Conservation (phyloP, 2,888 invertebrate species). For the Petrolisthes cinctipes region DNA sequence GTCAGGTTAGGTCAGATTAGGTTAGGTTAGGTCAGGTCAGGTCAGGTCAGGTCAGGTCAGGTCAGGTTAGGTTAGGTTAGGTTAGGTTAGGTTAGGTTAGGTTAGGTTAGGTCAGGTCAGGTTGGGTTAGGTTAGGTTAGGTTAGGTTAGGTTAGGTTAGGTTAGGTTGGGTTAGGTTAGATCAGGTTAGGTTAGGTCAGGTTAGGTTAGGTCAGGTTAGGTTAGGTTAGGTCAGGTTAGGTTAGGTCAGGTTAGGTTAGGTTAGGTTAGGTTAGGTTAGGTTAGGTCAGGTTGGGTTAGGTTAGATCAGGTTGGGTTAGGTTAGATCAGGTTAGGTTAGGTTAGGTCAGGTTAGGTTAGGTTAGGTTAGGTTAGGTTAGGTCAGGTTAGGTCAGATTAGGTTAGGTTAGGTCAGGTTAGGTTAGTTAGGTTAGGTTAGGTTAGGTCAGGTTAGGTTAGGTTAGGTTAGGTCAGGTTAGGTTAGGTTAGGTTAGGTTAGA, state of each 20-base stretch:
- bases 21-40: too few relatives aligned
- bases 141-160: conserved; percentile 5
- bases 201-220: not conserved
- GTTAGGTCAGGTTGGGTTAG: too few relatives aligned
- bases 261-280: too few relatives aligned
- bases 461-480: not conserved
- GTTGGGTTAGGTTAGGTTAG: not conserved
- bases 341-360: too few relatives aligned
- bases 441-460: not conserved
- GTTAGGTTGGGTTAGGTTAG: not conserved
- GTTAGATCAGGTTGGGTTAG: too few relatives aligned
- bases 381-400: not conserved
- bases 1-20: too few relatives aligned
- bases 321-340: too few relatives aligned
- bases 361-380: not conserved
- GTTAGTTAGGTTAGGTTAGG: not conserved
- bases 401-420: not conserved
- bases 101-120: not conserved
- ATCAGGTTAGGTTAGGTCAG: not conserved
- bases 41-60: not conserved
- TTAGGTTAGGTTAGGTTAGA: not conserved
- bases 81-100: not conserved
- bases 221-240: not conserved
- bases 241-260: too few relatives aligned
- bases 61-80: not conserved